Base-by-base conservation (phyloP, 1,140 invertebrate genomes). In the Eumaeus atala region DNA sequence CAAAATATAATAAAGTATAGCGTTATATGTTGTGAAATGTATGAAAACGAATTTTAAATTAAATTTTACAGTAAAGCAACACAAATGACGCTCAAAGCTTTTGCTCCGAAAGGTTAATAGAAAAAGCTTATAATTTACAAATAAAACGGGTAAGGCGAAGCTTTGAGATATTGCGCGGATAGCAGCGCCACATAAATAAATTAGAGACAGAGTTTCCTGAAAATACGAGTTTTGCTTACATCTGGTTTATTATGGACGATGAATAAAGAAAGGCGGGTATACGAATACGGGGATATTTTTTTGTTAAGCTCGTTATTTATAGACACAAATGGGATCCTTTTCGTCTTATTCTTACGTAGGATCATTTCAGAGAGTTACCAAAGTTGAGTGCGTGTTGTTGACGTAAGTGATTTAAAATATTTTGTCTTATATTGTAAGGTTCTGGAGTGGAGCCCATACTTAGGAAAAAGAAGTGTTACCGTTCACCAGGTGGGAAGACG, bases 251-350 rank as follows among this genome's bases (percentile, higher is more conserved):
- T 28, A n/a, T 10, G 9, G 34, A 17, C 28, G 12, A n/a, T 36
- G 48, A 21, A 40, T 59, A 54, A 18, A 53, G 18, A 40, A 12
- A 28, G 21, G 21, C 21, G 21, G 21, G 21, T 6, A 28, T 2
- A 28, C 21, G 21, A 28, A 28, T 28, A 28, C 21, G 21, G 21
- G 21, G 21, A 49, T 47, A 12, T 55, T 56, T 52, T 38, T 52
- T 56, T 53, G 50, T 61, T 52, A 34, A 28, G 21, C 49, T 35
- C 49, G 44, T 28, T 51, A 48, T 51, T 44, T 51, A 48, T 28
- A 28, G 21, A 3, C 21, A 28, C 35, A 34, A n/a, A 28, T 33
- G 16, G 10, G 28, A 51, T 51, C 18, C 52, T 54, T 56, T 17
- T 33, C 21, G 2, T 28, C 21, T 28, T 28, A 28, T 28, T 28